These are phyloP conservation scores for Phalloptychus januarius DNA, from an alignment of 2,797 vertebrate species.

Conservation along the genomic window DNA sequence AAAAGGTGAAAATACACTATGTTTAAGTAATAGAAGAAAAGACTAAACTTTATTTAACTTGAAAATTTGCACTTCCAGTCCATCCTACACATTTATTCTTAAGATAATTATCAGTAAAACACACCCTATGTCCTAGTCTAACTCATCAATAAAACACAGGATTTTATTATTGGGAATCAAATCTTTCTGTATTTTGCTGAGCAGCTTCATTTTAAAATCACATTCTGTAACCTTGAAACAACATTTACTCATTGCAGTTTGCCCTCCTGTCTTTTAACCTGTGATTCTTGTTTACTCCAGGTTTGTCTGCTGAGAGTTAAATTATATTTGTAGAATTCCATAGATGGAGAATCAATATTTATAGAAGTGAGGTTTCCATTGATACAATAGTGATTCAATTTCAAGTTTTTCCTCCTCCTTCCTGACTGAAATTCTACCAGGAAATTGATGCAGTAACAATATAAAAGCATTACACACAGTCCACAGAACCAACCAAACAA, in stretches of 20 bases:
- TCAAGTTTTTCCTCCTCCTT: constrained; percentile 57
- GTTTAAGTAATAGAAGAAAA: constrained; percentile 40
- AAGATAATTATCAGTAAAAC: constrained; percentile 40
- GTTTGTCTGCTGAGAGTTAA: constrained; percentile 41
- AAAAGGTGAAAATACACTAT: constrained; percentile 27
- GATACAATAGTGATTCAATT: constrained; percentile 67
- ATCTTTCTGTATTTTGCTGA: constrained; percentile 22
- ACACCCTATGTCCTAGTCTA: constrained; percentile 13
- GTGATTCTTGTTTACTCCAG: constrained; percentile 34
- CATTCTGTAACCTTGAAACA: constrained; percentile 15
- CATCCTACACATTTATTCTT: constrained; percentile 43
- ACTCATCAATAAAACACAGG: constrained; percentile 27
- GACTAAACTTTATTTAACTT: constrained; percentile 31
- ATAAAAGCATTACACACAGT: constrained; percentile 60
- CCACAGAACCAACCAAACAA: constrained; percentile 9
- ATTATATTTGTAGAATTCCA: constrained; percentile 61
- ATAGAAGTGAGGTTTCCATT: constrained; percentile 63
- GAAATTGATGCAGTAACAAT: constrained; percentile 56
- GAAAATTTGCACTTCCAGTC: constrained; percentile 19
- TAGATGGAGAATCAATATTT: constrained; percentile 69
- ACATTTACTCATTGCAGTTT: constrained; percentile 26
- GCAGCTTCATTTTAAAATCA: constrained; percentile 25
- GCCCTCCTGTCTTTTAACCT: constrained; percentile 14
- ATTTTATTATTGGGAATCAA: constrained; percentile 40
- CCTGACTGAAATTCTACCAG: constrained; percentile 52